Conservation (phyloP, 2,113 vertebrate genomes). For the Saimiri boliviensis region DNA sequence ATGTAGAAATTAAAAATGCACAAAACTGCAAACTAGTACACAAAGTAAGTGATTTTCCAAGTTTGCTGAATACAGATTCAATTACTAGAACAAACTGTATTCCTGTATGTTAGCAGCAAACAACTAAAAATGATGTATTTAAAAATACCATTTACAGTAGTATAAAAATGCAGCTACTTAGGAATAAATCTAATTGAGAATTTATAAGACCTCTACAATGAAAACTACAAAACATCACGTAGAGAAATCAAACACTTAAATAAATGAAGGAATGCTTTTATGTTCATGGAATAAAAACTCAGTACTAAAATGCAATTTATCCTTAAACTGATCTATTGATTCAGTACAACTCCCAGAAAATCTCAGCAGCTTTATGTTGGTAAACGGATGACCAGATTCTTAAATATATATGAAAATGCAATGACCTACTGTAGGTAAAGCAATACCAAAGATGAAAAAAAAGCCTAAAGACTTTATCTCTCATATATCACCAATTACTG, state of each 20-base stretch:
- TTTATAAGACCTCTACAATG: not conserved
- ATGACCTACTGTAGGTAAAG: not conserved
- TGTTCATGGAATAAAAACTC: not conserved
- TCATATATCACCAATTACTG: not conserved
- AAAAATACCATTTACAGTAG: not conserved
- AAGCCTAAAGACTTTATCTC: not conserved
- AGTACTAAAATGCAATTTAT: not conserved
- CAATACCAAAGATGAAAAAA: not conserved
- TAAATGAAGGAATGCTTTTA: not conserved
- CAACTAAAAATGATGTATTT: not conserved
- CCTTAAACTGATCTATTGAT: not conserved
- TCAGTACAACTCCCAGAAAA: not conserved
- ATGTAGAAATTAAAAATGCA: not conserved
- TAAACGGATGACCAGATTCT: not conserved
- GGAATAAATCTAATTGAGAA: not conserved
- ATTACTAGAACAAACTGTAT: not conserved
- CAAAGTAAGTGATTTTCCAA: not conserved
- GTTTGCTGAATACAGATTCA: not conserved
- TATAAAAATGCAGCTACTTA: not conserved
- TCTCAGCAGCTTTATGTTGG: not conserved
- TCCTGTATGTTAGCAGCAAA: not conserved
- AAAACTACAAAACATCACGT: not conserved
- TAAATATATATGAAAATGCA: not conserved
- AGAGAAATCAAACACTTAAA: not conserved
- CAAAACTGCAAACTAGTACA: not conserved